Evolutionary conservation across 1,140 invertebrate genomes (phyloP).

Genomic region (Aphaenogaster floridana): DNA sequence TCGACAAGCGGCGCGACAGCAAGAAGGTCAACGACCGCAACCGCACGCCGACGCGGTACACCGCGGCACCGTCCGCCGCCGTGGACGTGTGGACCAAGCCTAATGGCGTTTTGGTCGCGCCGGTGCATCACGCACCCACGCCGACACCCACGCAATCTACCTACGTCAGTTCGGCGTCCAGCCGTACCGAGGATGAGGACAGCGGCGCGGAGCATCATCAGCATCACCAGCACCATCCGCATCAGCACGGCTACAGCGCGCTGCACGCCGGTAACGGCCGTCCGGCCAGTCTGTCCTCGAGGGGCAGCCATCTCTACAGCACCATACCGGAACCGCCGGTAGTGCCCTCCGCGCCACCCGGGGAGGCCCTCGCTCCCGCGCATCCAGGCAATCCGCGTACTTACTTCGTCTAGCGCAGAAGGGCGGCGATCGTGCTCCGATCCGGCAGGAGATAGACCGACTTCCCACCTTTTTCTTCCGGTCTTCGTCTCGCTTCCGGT

Average conservation of each 20-base stretch:
- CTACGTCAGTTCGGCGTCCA: slow-evolving; percentile 89
- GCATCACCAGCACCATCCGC: slow-evolving; percentile 86
- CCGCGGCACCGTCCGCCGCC: slow-evolving; percentile 85
- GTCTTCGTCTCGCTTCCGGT: slow-evolving; percentile 38
- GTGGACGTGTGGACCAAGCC: slow-evolving; percentile 73
- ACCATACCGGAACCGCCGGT: slow-evolving; percentile 87
- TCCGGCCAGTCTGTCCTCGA: slow-evolving; percentile 84
- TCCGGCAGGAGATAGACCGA: slow-evolving; percentile 55
- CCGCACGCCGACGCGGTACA: slow-evolving; percentile 87
- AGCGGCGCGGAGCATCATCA: slow-evolving; percentile 87
- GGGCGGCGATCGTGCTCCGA: slow-evolving; percentile 59
- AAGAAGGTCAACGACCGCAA: slow-evolving; percentile 83
- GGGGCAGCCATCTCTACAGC: slow-evolving; percentile 87
- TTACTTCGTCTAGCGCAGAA: slow-evolving; percentile 84
- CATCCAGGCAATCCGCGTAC: slow-evolving; percentile 85
- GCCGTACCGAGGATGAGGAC: slow-evolving; percentile 88
- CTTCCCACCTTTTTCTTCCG: slow-evolving; percentile 37
- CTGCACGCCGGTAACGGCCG: slow-evolving; percentile 80
- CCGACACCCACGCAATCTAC: slow-evolving; percentile 89
- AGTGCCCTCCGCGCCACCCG: slow-evolving; percentile 78
- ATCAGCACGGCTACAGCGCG: slow-evolving; percentile 82
- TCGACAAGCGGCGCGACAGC: slow-evolving; percentile 80
- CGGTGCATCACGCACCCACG: slow-evolving; percentile 87
- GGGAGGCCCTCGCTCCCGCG: slow-evolving; percentile 69
- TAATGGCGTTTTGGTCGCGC: slow-evolving; percentile 80